phyloP scores from a whole-genome alignment of 1,140 invertebrate genomes.

The Latrodectus geometricus region DNA sequence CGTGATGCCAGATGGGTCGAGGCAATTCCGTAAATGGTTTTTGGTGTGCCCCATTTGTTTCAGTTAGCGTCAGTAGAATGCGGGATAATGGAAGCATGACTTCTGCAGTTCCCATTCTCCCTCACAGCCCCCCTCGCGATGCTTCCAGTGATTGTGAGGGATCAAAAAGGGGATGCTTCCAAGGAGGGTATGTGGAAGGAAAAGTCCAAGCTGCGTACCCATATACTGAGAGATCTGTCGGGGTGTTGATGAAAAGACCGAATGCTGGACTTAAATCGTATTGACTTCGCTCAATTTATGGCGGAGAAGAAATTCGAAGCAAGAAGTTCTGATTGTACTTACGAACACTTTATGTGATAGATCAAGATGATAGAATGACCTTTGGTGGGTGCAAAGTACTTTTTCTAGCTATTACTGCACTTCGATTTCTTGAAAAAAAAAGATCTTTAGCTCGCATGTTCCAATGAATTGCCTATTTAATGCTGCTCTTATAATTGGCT shows the following conservation, averaged over 20 bases:
- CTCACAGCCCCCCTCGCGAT: background rate
- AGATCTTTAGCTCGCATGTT: no score
- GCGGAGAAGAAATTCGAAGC: background rate
- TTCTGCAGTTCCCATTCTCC: conserved; percentile 34
- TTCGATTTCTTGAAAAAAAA: no score
- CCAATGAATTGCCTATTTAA: no score
- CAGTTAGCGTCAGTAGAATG: conserved; percentile 57
- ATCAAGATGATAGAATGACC: background rate
- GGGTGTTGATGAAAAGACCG: conserved; percentile 58
- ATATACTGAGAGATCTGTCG: conserved; percentile 25
- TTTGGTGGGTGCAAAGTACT: background rate
- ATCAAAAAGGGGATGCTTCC: background rate
- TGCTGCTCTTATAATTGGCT: no score
- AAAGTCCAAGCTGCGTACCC: conserved; percentile 27
- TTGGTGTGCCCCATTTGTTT: conserved; percentile 60
- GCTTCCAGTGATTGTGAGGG: background rate
- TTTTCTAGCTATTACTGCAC: background rate
- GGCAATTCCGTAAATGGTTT: conserved; percentile 61
- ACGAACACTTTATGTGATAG: background rate
- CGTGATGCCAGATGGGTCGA: conserved; percentile 61
- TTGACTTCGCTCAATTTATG: conserved; percentile 57
- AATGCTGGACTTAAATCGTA: conserved; percentile 45
- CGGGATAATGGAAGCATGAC: conserved; percentile 60
- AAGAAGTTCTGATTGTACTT: background rate
- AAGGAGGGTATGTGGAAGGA: conserved; percentile 1